Percentiles rank a stretch among this genome's conserved stretches.
phyloP scores from a whole-genome alignment of 2,888 invertebrate genomes.

The Ormyrus rosae region DNA sequence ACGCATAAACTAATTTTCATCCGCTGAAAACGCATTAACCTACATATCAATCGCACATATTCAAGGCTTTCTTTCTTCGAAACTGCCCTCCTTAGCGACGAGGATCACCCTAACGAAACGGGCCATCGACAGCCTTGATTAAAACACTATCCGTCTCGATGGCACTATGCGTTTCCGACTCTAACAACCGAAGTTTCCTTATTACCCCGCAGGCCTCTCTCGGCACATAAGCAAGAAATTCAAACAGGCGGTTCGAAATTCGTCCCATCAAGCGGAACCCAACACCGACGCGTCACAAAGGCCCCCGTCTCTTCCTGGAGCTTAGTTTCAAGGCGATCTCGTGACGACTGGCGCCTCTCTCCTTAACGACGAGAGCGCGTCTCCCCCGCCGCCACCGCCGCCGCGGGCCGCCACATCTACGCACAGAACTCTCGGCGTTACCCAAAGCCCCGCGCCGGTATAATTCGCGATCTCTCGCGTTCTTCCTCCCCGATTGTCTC shows the following conservation, averaged over 20 bases:
- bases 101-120: no score
- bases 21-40: no score
- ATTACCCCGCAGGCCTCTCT: not conserved
- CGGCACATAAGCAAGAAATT: not conserved
- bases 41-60: no score
- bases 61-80: no score
- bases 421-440: slow-evolving; percentile 4
- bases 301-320: not conserved
- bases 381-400: not conserved
- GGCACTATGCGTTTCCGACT: not conserved
- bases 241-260: not conserved
- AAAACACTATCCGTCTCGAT: not conserved
- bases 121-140: not conserved
- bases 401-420: not conserved
- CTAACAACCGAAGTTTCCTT: not conserved
- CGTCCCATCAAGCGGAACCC: no score
- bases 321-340: slow-evolving; percentile 44
- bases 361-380: no score
- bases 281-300: not conserved
- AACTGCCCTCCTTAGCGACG: no score
- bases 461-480: not conserved
- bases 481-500: not conserved
- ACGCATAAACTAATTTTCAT: no score
- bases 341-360: slow-evolving; percentile 47
- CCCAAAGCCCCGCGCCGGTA: not conserved